A percentile compares a stretch with the other conserved stretches of the same genome.
phyloP scores from a whole-genome alignment of 2,888 invertebrate species.

The Bimastos eiseni region DNA sequence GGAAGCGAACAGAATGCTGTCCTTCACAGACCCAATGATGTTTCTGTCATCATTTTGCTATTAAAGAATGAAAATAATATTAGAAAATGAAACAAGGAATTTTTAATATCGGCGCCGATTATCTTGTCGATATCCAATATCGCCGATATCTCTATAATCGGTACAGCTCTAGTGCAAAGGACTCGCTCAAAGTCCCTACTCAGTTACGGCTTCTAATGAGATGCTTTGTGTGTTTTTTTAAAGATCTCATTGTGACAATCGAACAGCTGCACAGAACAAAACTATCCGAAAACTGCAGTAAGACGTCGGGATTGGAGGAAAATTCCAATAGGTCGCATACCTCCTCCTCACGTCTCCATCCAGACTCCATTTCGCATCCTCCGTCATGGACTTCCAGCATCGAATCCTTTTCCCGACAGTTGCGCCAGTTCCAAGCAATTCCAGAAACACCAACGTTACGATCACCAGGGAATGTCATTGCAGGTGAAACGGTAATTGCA shows the following conservation, averaged over 20 bases:
- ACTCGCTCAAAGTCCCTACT: no score
- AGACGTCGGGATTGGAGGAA: background rate
- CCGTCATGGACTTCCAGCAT: background rate
- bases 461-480: background rate
- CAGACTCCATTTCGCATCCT: background rate
- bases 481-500: background rate
- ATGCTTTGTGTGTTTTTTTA: background rate
- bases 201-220: no score
- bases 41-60: no score
- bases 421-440: background rate
- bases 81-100: no score
- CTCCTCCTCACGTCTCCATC: background rate
- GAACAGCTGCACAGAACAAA: conserved; percentile 17
- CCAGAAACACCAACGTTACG: background rate
- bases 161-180: no score
- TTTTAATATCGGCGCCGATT: no score
- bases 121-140: no score
- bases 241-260: conserved; percentile 28
- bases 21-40: no score
- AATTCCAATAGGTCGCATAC: background rate
- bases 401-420: conserved; percentile 24
- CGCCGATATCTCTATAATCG: no score
- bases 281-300: background rate
- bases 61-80: no score
- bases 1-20: no score